These are phyloP conservation scores for Gymnothorax javanicus DNA, from an alignment of 2,797 vertebrate genomes.

Conservation along the genomic window DNA sequence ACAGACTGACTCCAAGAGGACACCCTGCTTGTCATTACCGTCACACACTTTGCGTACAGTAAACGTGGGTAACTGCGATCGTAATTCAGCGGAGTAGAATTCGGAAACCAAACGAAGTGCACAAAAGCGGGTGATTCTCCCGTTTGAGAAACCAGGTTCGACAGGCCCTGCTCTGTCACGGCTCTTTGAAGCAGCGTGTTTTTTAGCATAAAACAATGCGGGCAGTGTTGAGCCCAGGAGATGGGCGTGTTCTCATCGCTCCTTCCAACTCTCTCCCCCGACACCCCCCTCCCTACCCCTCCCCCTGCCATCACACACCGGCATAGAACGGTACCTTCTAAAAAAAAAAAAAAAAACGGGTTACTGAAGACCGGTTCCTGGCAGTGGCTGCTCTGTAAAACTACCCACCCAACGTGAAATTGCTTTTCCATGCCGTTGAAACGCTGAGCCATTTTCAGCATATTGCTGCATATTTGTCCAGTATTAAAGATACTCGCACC, in stretches of 20 bases:
- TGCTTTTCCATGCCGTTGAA: neutral
- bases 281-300: neutral
- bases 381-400: neutral
- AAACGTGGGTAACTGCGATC: slow-evolving; percentile 4
- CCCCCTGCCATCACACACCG: slow-evolving; percentile 16
- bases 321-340: neutral
- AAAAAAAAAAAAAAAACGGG: neutral
- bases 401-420: neutral
- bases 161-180: slow-evolving; percentile 13
- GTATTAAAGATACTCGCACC: neutral
- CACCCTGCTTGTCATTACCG: neutral
- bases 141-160: slow-evolving; percentile 12
- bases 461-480: neutral
- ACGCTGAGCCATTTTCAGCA: neutral
- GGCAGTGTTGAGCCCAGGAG: slow-evolving; percentile 42
- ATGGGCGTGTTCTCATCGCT: slow-evolving; percentile 43
- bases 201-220: slow-evolving; percentile 44
- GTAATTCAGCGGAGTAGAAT: neutral
- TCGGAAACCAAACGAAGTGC: neutral
- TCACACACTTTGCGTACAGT: neutral
- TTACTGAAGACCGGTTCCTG: neutral
- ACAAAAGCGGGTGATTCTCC: neutral
- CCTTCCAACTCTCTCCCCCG: neutral
- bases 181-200: slow-evolving; percentile 36
- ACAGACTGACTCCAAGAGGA: neutral